A percentile compares a stretch with the other conserved stretches of the same genome.
Conservation (phyloP, 2,888 invertebrate species). For the Pogonocherus hispidulus region DNA sequence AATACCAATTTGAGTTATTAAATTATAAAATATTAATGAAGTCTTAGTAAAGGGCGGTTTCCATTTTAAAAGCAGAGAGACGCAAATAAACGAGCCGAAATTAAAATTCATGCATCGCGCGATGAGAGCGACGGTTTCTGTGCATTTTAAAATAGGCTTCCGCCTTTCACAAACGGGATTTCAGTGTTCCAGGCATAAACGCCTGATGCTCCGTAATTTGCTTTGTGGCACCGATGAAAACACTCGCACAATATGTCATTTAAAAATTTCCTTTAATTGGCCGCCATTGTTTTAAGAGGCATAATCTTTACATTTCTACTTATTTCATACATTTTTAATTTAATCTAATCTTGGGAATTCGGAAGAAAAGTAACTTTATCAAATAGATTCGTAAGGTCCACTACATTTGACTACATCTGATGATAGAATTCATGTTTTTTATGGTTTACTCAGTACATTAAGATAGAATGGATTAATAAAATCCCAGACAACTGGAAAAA, state of each 20-base stretch:
- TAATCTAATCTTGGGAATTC: no score
- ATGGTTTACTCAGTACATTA: no score
- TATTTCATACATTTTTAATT: constrained; percentile 5
- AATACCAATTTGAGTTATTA: constrained; percentile 56
- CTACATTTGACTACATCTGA: no score
- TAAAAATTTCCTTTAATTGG: constrained; percentile 28
- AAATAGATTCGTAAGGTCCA: no score
- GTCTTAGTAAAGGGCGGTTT: constrained; percentile 56
- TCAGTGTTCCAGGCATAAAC: constrained; percentile 30
- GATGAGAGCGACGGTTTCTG: constrained; percentile 54
- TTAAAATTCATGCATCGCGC: constrained; percentile 61
- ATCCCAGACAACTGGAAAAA: no score
- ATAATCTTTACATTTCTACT: constrained; percentile 13
- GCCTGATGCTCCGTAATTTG: constrained; percentile 31
- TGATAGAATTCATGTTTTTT: no score
- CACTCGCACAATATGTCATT: constrained; percentile 29
- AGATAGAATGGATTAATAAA: no score
- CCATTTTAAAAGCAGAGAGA: constrained; percentile 52
- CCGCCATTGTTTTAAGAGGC: not conserved
- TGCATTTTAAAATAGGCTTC: constrained; percentile 55
- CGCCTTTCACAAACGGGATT: constrained; percentile 27
- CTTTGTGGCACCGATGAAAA: constrained; percentile 27
- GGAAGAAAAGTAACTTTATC: no score
- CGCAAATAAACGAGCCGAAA: constrained; percentile 56
- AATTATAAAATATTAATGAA: constrained; percentile 58